phyloP scores from a whole-genome alignment of 2,888 invertebrate genomes.

The Mimumesa dahlbomi region DNA sequence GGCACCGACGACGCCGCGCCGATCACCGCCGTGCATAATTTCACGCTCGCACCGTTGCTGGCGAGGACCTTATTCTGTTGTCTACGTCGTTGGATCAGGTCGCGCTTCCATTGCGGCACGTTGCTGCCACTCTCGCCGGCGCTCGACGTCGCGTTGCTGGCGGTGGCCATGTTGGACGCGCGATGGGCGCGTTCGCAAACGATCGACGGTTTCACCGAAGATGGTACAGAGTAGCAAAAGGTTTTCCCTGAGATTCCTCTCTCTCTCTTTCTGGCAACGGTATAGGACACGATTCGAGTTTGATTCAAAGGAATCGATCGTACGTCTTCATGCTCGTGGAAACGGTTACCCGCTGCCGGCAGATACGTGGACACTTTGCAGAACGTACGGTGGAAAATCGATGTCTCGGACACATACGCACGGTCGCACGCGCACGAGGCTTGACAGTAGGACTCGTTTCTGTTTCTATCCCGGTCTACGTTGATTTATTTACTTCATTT shows the following conservation, averaged over 20 bases:
- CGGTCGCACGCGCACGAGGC: neutral
- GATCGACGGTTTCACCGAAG: no score
- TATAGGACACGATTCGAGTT: no score
- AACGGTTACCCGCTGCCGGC: constrained; percentile 23
- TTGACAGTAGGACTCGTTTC: neutral
- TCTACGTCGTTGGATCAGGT: constrained; percentile 88
- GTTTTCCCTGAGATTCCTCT: no score
- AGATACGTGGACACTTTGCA: no score
- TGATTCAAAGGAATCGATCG: no score
- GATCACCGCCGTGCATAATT: constrained; percentile 66
- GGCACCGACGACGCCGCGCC: constrained; percentile 36
- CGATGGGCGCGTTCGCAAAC: constrained; percentile 59
- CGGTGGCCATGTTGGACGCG: constrained; percentile 72
- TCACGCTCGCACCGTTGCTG: constrained; percentile 69
- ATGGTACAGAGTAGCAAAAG: no score
- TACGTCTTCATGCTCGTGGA: no score
- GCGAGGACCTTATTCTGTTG: constrained; percentile 79
- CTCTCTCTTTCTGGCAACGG: no score
- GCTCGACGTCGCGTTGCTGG: constrained; percentile 57
- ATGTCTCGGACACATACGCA: constrained; percentile 33
- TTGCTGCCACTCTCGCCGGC: constrained; percentile 56
- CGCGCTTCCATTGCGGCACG: constrained; percentile 92
- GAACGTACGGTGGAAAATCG: constrained; percentile 42
- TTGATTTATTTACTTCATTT: no score
- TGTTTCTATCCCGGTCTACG: no score